Evolutionary conservation across 2,888 invertebrate species (phyloP).

Genomic region (Serripes groenlandicus): DNA sequence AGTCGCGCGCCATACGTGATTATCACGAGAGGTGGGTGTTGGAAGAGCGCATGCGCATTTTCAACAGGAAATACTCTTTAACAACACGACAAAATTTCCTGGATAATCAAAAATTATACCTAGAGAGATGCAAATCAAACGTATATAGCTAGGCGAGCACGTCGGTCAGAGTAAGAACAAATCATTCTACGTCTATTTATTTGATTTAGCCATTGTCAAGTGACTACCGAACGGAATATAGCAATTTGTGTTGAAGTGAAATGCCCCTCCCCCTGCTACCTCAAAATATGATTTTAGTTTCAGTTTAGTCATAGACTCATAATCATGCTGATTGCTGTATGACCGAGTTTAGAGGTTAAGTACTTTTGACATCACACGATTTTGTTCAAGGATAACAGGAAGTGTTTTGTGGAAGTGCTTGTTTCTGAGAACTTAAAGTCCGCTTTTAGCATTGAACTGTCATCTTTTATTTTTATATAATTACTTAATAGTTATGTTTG

Average conservation of each 20-base stretch:
- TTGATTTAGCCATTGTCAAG: not conserved
- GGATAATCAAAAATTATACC: slow-evolving; percentile 17
- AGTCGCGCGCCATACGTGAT: slow-evolving; percentile 64
- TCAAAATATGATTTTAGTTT: slow-evolving; percentile 10
- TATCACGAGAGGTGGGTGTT: slow-evolving; percentile 77
- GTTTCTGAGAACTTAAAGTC: too few relatives aligned
- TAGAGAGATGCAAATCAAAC: not conserved
- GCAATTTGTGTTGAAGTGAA: not conserved
- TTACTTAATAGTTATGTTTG: too few relatives aligned
- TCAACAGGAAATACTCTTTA: slow-evolving; percentile 69
- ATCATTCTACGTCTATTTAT: not conserved
- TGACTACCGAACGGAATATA: not conserved
- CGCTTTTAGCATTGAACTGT: too few relatives aligned
- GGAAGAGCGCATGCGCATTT: slow-evolving; percentile 69
- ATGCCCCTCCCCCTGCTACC: slow-evolving; percentile 11
- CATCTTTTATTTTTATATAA: too few relatives aligned
- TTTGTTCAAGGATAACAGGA: too few relatives aligned
- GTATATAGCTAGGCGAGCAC: not conserved
- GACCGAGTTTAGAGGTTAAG: too few relatives aligned
- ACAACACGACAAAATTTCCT: slow-evolving; percentile 57
- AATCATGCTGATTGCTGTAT: not conserved
- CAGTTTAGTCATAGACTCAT: not conserved
- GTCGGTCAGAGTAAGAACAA: slow-evolving; percentile 2
- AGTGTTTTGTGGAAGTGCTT: too few relatives aligned
- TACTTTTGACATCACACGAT: too few relatives aligned